These are phyloP conservation scores for Dicentrarchus labrax DNA, from an alignment of 2,113 vertebrate genomes.

Conservation along the genomic window DNA sequence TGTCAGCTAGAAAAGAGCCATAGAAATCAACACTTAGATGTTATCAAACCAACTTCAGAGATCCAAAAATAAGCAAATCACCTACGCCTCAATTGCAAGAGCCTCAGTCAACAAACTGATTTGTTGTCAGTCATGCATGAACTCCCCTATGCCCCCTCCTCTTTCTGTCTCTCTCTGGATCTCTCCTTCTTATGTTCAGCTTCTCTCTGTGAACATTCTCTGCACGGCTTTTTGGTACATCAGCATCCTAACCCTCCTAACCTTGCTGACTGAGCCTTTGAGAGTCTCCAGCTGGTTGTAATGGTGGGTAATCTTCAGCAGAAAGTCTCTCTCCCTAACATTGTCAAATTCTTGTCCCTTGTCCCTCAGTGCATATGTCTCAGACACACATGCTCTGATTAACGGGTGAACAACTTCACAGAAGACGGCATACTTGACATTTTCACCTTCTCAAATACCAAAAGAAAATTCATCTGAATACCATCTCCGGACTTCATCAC, in stretches of 20 bases:
- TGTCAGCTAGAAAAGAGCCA: neutral
- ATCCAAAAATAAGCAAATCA: neutral
- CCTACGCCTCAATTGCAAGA: neutral
- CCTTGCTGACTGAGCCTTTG: slow-evolving; percentile 60
- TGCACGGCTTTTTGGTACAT: slow-evolving; percentile 71
- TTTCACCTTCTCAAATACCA: slow-evolving; percentile 47
- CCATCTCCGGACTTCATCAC: slow-evolving; percentile 28
- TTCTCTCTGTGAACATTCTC: slow-evolving; percentile 54
- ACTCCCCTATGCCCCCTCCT: neutral
- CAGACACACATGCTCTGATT: slow-evolving; percentile 18
- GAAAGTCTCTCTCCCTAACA: neutral
- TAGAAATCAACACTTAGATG: neutral
- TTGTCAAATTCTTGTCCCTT: slow-evolving; percentile 32
- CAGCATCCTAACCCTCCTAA: slow-evolving; percentile 67
- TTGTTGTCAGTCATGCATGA: too few relatives aligned
- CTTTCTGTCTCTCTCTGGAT: neutral
- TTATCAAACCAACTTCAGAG: neutral
- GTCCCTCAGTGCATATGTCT: slow-evolving; percentile 15
- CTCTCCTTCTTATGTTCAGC: slow-evolving; percentile 40
- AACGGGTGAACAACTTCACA: slow-evolving; percentile 52
- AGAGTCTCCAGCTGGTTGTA: slow-evolving; percentile 55
- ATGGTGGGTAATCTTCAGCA: slow-evolving; percentile 52
- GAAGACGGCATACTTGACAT: slow-evolving; percentile 53
- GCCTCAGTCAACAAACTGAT: neutral
- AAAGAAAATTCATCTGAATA: slow-evolving; percentile 45